Base-by-base conservation (phyloP, 2,113 vertebrate species). In the Bucco capensis region DNA sequence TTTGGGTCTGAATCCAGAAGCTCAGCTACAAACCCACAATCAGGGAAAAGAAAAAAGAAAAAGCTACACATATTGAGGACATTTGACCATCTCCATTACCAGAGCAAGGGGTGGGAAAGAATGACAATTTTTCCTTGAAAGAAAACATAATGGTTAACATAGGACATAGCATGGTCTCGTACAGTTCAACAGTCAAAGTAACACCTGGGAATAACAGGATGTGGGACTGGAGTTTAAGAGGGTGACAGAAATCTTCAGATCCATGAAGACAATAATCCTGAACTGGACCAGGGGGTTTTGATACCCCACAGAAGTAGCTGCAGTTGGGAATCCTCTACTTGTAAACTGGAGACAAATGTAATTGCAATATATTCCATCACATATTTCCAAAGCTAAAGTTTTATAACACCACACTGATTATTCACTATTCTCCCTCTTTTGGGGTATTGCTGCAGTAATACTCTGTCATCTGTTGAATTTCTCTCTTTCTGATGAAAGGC, bases 1-100 rank as follows among this genome's bases (percentile, higher is more conserved):
- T 69, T 64, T 82, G 78, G 64, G 58, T 92, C 81, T 81, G 58
- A 69, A 89, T 87, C 66, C 62, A 91, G 74, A 79, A 89, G 61
- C 49, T 58, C 31, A 53, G 80, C 42, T 58, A 83, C 8, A 1
- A 9, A 86, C 17, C 13, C 53, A 14, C 3, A 9, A 3, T 4
- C 5, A 8, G 10, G 7, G 0, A 3, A 14, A 35, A 19, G 22
- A 33, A 37, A 8, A 50, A 5, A 65, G 7, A 31, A 73, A 66
- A 27, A 44, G 46, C 50, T 54, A 58, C 21, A 51, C 1, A 14
- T 4, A 5, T 28, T 83, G 38, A 77, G 30, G 28, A 50, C 54
- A 58, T 80, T n/a, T 66, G 22, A 85, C 24, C 14, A 88, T 31
- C 17, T 80, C n/a, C 30, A 44, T 4, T 58, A 66, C 7, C 38